phyloP scores from a whole-genome alignment of 2,888 invertebrate species.

The Scelioninae gen. 1 region DNA sequence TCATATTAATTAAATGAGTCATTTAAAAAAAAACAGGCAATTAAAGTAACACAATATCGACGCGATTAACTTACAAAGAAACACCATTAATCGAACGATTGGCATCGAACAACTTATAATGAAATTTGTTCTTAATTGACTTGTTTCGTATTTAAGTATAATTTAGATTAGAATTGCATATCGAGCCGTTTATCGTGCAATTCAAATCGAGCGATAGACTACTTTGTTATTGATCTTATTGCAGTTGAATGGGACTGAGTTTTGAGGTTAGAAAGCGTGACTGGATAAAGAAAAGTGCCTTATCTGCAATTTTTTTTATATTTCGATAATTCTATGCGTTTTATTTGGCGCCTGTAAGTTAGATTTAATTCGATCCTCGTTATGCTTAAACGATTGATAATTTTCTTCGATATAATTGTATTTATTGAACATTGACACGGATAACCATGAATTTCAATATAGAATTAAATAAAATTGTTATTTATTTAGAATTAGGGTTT shows the following conservation, averaged over 20 bases:
- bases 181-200: conserved; percentile 13
- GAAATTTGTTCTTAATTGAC: conserved; percentile 26
- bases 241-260: conserved; percentile 4
- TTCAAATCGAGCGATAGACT: conserved; percentile 7
- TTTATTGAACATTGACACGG: too few relatives aligned
- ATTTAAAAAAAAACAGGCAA: not conserved
- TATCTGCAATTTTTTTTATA: conserved; percentile 23
- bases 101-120: conserved; percentile 8
- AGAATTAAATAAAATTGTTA: too few relatives aligned
- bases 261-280: conserved; percentile 43
- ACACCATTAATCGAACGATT: conserved; percentile 2
- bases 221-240: conserved; percentile 37
- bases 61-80: conserved; percentile 2
- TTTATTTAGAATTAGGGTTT: too few relatives aligned
- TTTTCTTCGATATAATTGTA: not conserved
- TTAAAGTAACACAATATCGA: not conserved
- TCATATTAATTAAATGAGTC: too few relatives aligned
- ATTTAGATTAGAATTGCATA: conserved; percentile 35
- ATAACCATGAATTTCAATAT: too few relatives aligned
- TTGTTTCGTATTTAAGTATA: conserved; percentile 35
- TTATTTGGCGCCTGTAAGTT: conserved; percentile 11
- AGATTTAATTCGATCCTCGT: not conserved
- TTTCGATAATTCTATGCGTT: conserved; percentile 15
- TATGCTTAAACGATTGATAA: too few relatives aligned
- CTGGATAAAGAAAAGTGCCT: conserved; percentile 16